Base-by-base conservation (phyloP, 2,113 vertebrate genomes). In the Mystacornis crossleyi region DNA sequence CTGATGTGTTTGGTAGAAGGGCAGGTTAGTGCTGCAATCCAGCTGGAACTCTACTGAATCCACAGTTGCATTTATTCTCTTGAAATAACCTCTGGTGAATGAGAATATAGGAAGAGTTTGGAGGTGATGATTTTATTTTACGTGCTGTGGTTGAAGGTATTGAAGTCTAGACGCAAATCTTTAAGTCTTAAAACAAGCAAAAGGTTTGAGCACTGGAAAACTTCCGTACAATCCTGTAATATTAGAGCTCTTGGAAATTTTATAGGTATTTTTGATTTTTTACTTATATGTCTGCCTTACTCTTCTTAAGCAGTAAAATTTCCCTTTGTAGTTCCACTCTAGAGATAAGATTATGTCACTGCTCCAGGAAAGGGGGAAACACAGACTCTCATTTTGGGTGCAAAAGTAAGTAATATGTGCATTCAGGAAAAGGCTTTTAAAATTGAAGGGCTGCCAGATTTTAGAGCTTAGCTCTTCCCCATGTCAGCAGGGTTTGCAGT, bases 341-440 rank as follows among this genome's bases (percentile, higher is more conserved):
- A 10, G 43, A 60, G 73, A 9, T 23, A 34, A 12, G 26, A 3
- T 66, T 10, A 4, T 5, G 5, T 75, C 40, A 31, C 3, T 81
- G 36, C 36, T 84, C 9, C 29, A 15, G 84, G 81, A 43, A 33
- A 21, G 24, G 8, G 14, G 14, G 50, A 50, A 2, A 36, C 29
- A 79, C 38, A 62, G 34, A 40, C 23, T 79, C 45, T 65, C 14
- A 33, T 58, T 54, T 69, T 4, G 3, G 45, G 40, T 31, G 55
- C 31, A 25, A 1, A 24, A 61, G 29, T 0, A 24, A 61, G 29
- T 0, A 34, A 4, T 33, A 3, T 24, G 21, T 51, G 33, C 1
- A 0, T 47, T 73, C 42, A 73, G 66, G 36, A 64, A 28, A 6
- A 34, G 64, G 64, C 54, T 54, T 42, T 50, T 28, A 28, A 33